Conservation (phyloP, 2,888 invertebrate genomes). For the Azorinus chamasolen region DNA sequence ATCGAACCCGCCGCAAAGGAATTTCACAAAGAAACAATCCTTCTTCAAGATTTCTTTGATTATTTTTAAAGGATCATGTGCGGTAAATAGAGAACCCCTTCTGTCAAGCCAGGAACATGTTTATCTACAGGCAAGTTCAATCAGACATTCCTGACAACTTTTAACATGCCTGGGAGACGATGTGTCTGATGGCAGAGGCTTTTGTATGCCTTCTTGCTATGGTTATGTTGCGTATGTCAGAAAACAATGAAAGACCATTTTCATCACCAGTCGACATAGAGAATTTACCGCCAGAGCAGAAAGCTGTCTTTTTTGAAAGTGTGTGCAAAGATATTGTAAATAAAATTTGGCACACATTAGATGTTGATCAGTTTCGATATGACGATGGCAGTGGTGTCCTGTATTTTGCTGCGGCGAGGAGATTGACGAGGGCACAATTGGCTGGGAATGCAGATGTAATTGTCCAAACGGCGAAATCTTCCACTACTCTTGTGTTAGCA, state of each 20-base stretch:
- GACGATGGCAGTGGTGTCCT: neutral
- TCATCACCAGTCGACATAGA: too few relatives aligned
- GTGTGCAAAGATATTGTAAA: slow-evolving; percentile 18
- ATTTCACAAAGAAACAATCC: slow-evolving; percentile 56
- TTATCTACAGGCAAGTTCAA: slow-evolving; percentile 44
- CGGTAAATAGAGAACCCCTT: slow-evolving; percentile 31
- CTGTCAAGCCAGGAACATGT: slow-evolving; percentile 38
- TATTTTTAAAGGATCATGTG: slow-evolving; percentile 37
- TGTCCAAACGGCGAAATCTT: slow-evolving; percentile 37
- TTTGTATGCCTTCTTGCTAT: too few relatives aligned
- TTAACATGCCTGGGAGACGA: slow-evolving; percentile 49
- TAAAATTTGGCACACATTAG: slow-evolving; percentile 18
- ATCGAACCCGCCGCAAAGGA: slow-evolving; percentile 51
- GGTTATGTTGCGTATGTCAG: too few relatives aligned
- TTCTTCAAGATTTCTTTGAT: slow-evolving; percentile 49
- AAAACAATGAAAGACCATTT: too few relatives aligned
- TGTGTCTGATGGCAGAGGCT: slow-evolving; percentile 9
- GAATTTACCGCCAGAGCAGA: too few relatives aligned
- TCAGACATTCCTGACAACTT: slow-evolving; percentile 43
- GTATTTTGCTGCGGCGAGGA: slow-evolving; percentile 38
- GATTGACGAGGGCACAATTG: slow-evolving; percentile 15
- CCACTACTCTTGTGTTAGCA: neutral
- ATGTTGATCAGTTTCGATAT: slow-evolving; percentile 17
- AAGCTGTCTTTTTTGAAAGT: too few relatives aligned
- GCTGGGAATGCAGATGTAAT: slow-evolving; percentile 22